These are phyloP conservation scores for Sphinx pinastri DNA, from an alignment of 2,888 invertebrate genomes.

Conservation along the genomic window DNA sequence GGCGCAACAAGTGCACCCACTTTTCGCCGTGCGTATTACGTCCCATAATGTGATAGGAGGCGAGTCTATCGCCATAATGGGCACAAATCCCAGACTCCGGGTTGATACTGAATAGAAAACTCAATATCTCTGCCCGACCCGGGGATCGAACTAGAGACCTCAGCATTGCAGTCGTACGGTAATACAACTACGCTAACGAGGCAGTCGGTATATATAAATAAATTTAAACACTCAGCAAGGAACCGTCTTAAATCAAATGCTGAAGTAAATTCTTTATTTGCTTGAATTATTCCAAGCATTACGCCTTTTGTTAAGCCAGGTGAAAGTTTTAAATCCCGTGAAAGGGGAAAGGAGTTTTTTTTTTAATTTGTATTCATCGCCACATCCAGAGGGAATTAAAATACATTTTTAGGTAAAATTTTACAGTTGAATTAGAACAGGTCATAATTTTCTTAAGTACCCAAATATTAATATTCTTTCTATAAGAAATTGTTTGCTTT, in stretches of 20 bases:
- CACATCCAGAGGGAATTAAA: background rate
- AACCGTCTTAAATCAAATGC: background rate
- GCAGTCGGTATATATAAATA: too few species aligned
- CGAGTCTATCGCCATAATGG: too few species aligned
- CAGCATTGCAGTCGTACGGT: too few species aligned
- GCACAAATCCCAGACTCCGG: too few species aligned
- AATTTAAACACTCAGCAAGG: too few species aligned
- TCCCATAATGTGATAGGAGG: too few species aligned
- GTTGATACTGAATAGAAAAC: too few species aligned
- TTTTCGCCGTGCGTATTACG: too few species aligned
- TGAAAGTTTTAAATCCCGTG: background rate
- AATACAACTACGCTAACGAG: too few species aligned
- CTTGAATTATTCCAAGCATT: slow-evolving; percentile 6
- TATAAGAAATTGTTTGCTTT: background rate
- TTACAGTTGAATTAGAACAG: background rate
- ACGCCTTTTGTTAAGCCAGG: background rate
- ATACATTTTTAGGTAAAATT: background rate
- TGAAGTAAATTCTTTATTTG: background rate
- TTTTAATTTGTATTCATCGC: background rate
- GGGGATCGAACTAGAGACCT: too few species aligned
- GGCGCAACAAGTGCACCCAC: too few species aligned
- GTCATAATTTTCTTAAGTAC: background rate
- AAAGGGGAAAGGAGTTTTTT: background rate
- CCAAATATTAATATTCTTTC: background rate
- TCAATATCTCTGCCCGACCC: too few species aligned